Evolutionary conservation across 1,140 invertebrate genomes (phyloP).

Genomic region (Hirudo medicinalis): DNA sequence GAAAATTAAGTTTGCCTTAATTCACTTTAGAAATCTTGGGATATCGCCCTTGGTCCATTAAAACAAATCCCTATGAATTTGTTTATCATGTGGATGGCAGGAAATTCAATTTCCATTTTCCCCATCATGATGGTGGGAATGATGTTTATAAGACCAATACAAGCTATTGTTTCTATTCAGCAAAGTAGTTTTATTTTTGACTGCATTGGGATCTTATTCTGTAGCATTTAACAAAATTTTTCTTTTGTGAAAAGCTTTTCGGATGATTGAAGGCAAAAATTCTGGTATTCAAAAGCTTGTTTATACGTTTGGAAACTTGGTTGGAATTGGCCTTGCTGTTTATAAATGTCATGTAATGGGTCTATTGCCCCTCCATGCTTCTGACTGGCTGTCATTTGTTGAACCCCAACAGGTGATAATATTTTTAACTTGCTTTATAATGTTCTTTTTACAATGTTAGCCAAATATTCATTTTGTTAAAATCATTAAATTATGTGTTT

Average conservation of each 20-base stretch:
- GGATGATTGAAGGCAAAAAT: conserved; percentile 86
- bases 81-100: conserved; percentile 99
- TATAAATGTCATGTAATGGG: conserved; percentile 99
- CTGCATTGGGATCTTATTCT: background rate
- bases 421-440: no score
- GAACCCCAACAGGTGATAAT: conserved; percentile 55
- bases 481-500: conserved; percentile 18
- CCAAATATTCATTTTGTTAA: background rate
- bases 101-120: conserved; percentile 96
- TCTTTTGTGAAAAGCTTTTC: conserved; percentile 54
- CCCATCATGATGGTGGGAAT: conserved; percentile 99
- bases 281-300: conserved; percentile 74
- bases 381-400: conserved; percentile 96
- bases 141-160: conserved; percentile 86
- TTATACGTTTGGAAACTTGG: conserved; percentile 84
- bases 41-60: conserved; percentile 81
- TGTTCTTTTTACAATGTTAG: conserved; percentile 10
- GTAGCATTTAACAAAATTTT: background rate
- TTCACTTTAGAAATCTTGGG: conserved; percentile 68
- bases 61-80: conserved; percentile 95
- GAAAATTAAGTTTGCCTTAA: background rate
- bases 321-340: conserved; percentile 77
- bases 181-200: conserved; percentile 46
- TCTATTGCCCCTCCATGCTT: conserved; percentile 85
- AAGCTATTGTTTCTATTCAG: conserved; percentile 79